Evolutionary conservation across 2,113 vertebrate genomes (phyloP).

Genomic region (Sceloporus tristichus): DNA sequence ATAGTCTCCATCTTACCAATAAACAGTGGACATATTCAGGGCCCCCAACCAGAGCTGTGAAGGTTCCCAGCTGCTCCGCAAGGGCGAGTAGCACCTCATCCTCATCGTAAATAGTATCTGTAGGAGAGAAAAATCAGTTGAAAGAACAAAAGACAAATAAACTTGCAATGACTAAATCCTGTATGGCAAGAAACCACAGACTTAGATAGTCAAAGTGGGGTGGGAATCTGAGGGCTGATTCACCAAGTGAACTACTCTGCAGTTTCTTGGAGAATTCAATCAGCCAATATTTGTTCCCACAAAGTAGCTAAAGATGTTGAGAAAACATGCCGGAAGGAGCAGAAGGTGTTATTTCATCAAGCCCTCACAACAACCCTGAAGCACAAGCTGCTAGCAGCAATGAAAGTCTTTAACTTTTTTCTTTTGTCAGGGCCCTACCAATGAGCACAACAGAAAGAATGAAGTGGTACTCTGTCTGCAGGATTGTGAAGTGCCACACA

Average conservation of each 20-base stretch:
- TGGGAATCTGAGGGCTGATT: background rate
- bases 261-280: background rate
- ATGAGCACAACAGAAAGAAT: background rate
- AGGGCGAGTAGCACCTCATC: conserved; percentile 80
- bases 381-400: background rate
- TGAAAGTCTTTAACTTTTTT: background rate
- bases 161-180: background rate
- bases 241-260: background rate
- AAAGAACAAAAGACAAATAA: background rate
- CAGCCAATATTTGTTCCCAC: background rate
- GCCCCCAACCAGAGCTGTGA: conserved; percentile 78
- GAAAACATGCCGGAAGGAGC: background rate
- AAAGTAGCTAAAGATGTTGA: background rate
- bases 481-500: background rate
- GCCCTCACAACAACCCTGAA: background rate
- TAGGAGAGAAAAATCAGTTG: background rate
- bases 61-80: conserved; percentile 80
- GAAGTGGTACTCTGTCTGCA: no score
- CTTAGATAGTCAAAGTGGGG: no score
- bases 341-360: no score
- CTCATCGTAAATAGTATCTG: conserved; percentile 82
- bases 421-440: background rate
- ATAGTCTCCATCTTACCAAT: conserved; percentile 66
- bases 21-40: conserved; percentile 79
- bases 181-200: background rate